phyloP scores from a whole-genome alignment of 1,140 invertebrate genomes.

The Trinorchestia longiramus region DNA sequence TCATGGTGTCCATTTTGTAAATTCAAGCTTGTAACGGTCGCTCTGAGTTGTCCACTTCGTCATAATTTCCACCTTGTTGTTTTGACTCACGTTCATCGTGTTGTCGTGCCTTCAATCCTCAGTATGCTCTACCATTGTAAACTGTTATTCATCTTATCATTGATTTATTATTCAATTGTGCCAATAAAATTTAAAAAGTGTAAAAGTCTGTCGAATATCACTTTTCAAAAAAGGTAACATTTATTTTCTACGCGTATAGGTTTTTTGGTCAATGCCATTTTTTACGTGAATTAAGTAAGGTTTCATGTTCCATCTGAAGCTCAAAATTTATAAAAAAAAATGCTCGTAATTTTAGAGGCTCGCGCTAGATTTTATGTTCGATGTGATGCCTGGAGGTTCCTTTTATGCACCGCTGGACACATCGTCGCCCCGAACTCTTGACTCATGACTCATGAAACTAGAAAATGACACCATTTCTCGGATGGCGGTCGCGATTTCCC shows the following conservation, averaged over 20 bases:
- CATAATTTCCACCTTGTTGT: no score
- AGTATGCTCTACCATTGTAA: background rate
- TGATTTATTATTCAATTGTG: no score
- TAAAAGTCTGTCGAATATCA: background rate
- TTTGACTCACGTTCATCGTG: no score
- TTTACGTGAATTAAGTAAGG: background rate
- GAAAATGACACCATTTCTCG: background rate
- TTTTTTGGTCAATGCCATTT: background rate
- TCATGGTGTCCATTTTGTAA: no score
- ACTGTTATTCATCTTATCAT: background rate
- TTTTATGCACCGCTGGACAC: background rate
- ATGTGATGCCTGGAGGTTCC: background rate
- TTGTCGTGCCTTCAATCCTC: background rate
- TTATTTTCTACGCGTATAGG: background rate
- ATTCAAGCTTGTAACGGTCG: no score
- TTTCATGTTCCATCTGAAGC: background rate
- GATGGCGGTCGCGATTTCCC: background rate
- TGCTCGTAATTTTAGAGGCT: slow-evolving; percentile 3
- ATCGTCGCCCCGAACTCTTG: background rate
- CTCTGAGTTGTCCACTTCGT: no score
- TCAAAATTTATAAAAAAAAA: background rate
- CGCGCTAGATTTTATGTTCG: background rate
- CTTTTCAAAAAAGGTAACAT: background rate
- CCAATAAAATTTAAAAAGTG: no score
- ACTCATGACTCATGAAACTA: background rate